These are phyloP conservation scores for Dipodomys stephensi DNA, from an alignment of 2,113 vertebrate genomes.

Conservation along the genomic window DNA sequence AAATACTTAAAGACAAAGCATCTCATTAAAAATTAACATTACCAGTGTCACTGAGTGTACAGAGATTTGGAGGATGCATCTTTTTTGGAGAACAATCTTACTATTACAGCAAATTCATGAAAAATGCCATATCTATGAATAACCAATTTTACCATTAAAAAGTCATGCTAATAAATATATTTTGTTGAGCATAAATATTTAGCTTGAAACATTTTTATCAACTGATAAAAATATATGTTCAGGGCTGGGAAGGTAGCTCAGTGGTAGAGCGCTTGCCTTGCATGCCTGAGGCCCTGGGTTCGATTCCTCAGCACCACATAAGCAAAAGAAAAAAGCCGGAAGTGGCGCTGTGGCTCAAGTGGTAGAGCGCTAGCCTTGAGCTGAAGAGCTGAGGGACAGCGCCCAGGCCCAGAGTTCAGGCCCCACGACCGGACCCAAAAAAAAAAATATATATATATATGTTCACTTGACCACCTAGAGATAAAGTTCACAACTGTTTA, in stretches of 20 bases:
- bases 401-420: too few species aligned
- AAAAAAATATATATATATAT: not conserved
- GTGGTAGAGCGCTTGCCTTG: too few species aligned
- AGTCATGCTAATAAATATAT: constrained; percentile 13
- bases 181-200: not conserved
- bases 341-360: too few species aligned
- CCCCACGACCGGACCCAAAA: too few species aligned
- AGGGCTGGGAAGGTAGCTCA: too few species aligned
- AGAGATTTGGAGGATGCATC: not conserved
- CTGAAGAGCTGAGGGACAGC: too few species aligned
- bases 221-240: not conserved
- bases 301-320: too few species aligned
- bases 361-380: too few species aligned
- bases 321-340: too few species aligned
- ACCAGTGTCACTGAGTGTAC: not conserved
- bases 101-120: constrained; percentile 23
- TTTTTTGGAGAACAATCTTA: not conserved
- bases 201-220: constrained; percentile 23
- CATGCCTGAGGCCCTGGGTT: too few species aligned
- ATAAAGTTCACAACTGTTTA: constrained; percentile 24
- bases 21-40: constrained; percentile 8
- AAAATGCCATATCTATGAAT: not conserved
- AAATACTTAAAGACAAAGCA: not conserved
- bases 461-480: not conserved
- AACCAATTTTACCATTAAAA: not conserved